These are phyloP conservation scores for Heterochromis multidens DNA, from an alignment of 2,113 vertebrate genomes.

Conservation along the genomic window DNA sequence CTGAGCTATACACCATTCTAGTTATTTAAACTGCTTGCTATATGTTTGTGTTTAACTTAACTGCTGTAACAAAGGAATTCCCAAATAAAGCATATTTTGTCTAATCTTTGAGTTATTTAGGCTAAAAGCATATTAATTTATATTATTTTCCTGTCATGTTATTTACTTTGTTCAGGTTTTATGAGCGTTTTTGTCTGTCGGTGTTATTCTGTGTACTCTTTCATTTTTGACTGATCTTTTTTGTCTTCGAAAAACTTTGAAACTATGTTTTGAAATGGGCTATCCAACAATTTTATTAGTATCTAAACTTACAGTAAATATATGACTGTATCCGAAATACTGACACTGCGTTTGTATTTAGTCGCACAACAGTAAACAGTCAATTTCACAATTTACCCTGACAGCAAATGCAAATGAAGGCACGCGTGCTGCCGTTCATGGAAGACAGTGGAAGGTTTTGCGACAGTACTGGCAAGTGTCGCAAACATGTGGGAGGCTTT, in stretches of 20 bases:
- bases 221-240: background rate
- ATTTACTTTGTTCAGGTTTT: background rate
- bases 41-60: background rate
- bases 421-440: background rate
- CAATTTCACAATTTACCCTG: background rate
- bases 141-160: rapidly evolving
- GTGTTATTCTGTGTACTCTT: too few relatives aligned
- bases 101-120: background rate
- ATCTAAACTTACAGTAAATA: background rate
- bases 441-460: background rate
- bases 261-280: background rate
- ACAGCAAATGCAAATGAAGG: background rate
- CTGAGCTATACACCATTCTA: too few relatives aligned
- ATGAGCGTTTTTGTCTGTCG: background rate
- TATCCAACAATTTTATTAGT: background rate
- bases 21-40: background rate
- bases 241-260: background rate
- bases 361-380: background rate
- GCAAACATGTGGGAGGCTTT: constrained; percentile 33
- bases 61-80: too few relatives aligned
- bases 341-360: background rate
- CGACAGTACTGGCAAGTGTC: constrained; percentile 37
- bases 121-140: background rate
- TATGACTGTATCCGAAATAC: background rate
- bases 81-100: background rate